Conservation (phyloP, 2,113 vertebrate species). For the Chaenogobius annularis region DNA sequence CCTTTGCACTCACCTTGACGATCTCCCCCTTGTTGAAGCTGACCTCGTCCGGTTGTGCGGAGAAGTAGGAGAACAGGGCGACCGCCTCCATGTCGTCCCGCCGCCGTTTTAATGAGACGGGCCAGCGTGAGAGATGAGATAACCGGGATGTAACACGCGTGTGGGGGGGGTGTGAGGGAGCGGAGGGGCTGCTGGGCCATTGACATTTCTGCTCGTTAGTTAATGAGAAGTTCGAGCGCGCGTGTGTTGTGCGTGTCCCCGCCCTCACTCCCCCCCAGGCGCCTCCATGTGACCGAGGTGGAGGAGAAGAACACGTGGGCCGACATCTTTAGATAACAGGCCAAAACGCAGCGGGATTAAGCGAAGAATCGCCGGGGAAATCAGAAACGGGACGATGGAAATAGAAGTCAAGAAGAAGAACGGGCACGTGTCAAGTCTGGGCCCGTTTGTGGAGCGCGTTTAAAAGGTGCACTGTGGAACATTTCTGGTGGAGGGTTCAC, state of each 20-base stretch:
- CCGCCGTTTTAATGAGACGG: conserved; percentile 28
- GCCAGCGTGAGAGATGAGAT: conserved; percentile 43
- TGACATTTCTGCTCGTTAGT: conserved; percentile 57
- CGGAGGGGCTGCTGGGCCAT: no score
- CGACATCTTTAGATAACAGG: conserved; percentile 10
- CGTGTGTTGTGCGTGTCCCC: conserved; percentile 20
- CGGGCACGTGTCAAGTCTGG: not conserved
- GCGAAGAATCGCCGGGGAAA: conserved; percentile 37
- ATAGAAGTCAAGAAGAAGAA: conserved; percentile 1
- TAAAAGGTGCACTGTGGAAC: not conserved
- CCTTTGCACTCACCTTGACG: conserved; percentile 80
- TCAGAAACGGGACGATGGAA: conserved; percentile 1
- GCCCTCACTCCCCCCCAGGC: conserved; percentile 17
- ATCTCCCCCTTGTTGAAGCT: conserved; percentile 88
- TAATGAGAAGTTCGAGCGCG: conserved; percentile 57
- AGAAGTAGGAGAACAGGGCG: conserved; percentile 87
- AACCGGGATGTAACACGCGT: conserved; percentile 32
- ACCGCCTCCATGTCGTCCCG: conserved; percentile 83
- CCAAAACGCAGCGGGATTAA: conserved; percentile 24
- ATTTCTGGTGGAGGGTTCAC: not conserved
- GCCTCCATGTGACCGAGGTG: conserved; percentile 50
- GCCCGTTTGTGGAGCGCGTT: not conserved
- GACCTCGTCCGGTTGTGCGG: conserved; percentile 84
- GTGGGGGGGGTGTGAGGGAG: conserved; percentile 10
- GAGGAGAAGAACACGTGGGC: conserved; percentile 41